Percentiles rank a stretch among this genome's conserved stretches.
phyloP scores from a whole-genome alignment of 2,113 vertebrate species.

The Osmerus mordax region DNA sequence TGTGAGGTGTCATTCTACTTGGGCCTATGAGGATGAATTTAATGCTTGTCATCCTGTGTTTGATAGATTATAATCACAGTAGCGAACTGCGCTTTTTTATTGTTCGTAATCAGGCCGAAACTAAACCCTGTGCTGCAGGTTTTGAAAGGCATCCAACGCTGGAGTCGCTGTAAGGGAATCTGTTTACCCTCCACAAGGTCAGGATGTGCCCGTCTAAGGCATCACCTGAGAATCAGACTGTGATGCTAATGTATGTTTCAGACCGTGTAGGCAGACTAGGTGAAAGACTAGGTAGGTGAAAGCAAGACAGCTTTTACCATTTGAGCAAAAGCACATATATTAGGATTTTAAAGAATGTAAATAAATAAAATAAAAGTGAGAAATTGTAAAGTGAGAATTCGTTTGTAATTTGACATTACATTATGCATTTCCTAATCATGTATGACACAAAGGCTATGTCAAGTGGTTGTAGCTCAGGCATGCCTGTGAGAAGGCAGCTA shows the following conservation, averaged over 20 bases:
- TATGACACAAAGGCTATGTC: too few species aligned
- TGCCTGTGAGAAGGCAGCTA: neutral
- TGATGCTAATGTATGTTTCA: too few species aligned
- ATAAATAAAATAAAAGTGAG: too few species aligned
- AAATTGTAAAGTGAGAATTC: too few species aligned
- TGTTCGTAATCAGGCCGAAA: constrained; percentile 38
- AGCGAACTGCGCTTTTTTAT: constrained; percentile 11
- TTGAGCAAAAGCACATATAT: neutral
- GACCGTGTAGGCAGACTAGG: too few species aligned
- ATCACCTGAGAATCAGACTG: constrained; percentile 2
- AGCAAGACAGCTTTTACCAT: constrained; percentile 11
- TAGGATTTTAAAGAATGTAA: too few species aligned
- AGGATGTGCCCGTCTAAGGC: constrained; percentile 12
- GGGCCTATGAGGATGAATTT: too few species aligned
- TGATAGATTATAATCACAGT: neutral
- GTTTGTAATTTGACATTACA: too few species aligned
- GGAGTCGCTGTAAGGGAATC: constrained; percentile 38
- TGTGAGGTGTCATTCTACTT: too few species aligned
- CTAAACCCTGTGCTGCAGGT: constrained; percentile 26
- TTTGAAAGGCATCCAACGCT: constrained; percentile 35
- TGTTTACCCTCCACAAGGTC: constrained; percentile 13
- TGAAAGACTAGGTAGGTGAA: neutral
- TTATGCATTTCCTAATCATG: too few species aligned
- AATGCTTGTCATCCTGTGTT: neutral
- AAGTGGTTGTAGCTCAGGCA: constrained; percentile 20